Conservation (phyloP, 2,888 invertebrate genomes). For the Lasioglossum zephyrum region DNA sequence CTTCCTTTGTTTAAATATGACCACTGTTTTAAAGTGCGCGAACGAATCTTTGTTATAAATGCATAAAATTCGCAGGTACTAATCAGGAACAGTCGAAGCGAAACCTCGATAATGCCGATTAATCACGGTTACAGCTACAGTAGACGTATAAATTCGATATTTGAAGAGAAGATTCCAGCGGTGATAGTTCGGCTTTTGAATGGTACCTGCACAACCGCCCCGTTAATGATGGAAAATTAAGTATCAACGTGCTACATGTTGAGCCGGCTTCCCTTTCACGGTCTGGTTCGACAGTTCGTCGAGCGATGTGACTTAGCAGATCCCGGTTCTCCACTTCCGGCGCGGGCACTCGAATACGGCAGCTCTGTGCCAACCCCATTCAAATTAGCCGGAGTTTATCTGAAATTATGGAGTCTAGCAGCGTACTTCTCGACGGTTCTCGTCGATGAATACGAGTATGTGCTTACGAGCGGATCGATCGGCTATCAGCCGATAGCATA, state of each 20-base stretch:
- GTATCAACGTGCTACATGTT: slow-evolving; percentile 80
- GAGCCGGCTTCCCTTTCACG: slow-evolving; percentile 73
- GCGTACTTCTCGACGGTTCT: slow-evolving; percentile 61
- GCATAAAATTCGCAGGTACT: background rate
- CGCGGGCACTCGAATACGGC: slow-evolving; percentile 33
- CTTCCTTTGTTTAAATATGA: too few relatives aligned
- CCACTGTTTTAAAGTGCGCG: too few relatives aligned
- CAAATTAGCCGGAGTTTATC: slow-evolving; percentile 61
- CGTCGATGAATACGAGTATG: slow-evolving; percentile 52
- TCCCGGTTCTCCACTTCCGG: slow-evolving; percentile 38
- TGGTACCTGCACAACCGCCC: slow-evolving; percentile 59
- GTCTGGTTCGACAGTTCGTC: slow-evolving; percentile 42
- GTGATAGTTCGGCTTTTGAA: slow-evolving; percentile 51
- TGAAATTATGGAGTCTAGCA: slow-evolving; percentile 58
- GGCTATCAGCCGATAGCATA: slow-evolving; percentile 44
- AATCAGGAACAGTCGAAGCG: slow-evolving; percentile 51
- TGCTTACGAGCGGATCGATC: slow-evolving; percentile 54
- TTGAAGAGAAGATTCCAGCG: slow-evolving; percentile 42
- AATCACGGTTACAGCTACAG: slow-evolving; percentile 53
- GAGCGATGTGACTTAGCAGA: slow-evolving; percentile 49
- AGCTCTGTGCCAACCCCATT: slow-evolving; percentile 30
- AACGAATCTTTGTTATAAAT: too few relatives aligned
- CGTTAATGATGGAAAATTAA: slow-evolving; percentile 82
- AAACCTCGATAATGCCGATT: slow-evolving; percentile 75
- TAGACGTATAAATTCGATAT: slow-evolving; percentile 59